phyloP scores from a whole-genome alignment of 1,140 invertebrate genomes.

The Lanistes nyassanus region DNA sequence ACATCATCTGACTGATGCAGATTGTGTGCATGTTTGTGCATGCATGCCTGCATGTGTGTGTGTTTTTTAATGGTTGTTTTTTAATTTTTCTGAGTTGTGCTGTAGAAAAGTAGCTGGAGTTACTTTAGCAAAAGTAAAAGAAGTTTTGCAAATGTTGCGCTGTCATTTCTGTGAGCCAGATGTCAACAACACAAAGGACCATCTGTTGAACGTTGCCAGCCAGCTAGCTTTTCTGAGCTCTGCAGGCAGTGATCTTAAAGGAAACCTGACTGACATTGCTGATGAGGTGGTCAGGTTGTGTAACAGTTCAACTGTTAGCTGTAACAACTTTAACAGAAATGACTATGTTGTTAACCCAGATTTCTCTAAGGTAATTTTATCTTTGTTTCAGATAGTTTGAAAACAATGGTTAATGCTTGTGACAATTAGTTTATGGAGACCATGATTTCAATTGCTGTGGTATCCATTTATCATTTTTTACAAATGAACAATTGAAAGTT shows the following conservation, averaged over 20 bases:
- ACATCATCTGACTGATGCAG: too few relatives aligned
- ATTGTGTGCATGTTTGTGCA: too few relatives aligned
- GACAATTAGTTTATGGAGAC: background rate
- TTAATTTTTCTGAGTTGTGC: too few relatives aligned
- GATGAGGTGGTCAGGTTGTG: background rate
- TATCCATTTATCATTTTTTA: too few relatives aligned
- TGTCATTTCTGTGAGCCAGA: constrained; percentile 27
- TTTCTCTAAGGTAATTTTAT: constrained; percentile 29
- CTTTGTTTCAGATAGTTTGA: too few relatives aligned
- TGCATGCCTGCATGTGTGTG: too few relatives aligned
- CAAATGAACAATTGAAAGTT: too few relatives aligned
- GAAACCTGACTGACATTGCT: constrained; percentile 27
- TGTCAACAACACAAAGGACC: constrained; percentile 25
- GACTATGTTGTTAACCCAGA: constrained; percentile 25
- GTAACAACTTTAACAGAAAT: constrained; percentile 1
- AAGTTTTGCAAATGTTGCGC: background rate
- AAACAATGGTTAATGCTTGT: background rate
- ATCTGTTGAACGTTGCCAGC: constrained; percentile 26
- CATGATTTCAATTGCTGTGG: too few relatives aligned
- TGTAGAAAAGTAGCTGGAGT: too few relatives aligned
- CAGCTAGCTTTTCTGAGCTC: constrained; percentile 25
- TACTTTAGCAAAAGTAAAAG: background rate
- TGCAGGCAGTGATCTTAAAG: constrained; percentile 18
- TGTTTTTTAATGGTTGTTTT: too few relatives aligned
- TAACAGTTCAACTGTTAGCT: background rate